These are phyloP conservation scores for Formica exsecta DNA, from an alignment of 1,140 invertebrate species.

Conservation along the genomic window DNA sequence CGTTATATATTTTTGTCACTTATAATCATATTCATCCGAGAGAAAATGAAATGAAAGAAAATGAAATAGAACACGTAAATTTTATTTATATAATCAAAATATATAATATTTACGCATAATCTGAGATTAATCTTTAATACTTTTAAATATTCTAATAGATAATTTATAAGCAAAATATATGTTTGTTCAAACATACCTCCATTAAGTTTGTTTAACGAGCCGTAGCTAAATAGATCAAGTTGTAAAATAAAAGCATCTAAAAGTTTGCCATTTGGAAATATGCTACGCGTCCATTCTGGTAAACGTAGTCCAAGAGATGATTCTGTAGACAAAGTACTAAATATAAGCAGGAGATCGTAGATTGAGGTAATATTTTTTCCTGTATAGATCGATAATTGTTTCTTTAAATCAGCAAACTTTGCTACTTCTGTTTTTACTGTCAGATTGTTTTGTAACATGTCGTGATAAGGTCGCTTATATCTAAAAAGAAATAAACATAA, in stretches of 20 bases:
- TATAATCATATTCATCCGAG: not conserved
- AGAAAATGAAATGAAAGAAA: not conserved
- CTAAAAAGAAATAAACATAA: not conserved
- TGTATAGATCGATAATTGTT: not conserved
- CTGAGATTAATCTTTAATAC: not conserved
- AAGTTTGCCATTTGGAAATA: not conserved
- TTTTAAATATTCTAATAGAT: not conserved
- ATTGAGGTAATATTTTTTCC: not conserved
- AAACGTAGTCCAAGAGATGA: not conserved
- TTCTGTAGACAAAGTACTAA: not conserved
- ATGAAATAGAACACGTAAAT: not conserved
- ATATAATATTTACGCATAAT: conserved; percentile 11
- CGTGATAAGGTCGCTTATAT: not conserved
- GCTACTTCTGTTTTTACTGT: not conserved
- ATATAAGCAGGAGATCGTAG: not conserved
- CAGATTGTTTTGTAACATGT: not conserved
- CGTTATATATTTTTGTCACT: not conserved
- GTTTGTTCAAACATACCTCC: conserved; percentile 28
- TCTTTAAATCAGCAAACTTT: conserved; percentile 10
- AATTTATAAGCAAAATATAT: not conserved
- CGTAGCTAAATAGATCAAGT: not conserved
- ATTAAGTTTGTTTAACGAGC: not conserved
- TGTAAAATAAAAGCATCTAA: not conserved
- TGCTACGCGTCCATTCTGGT: not conserved
- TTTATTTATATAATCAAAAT: not conserved